A percentile compares a stretch with the other conserved stretches of the same genome.
phyloP scores from a whole-genome alignment of 1,140 invertebrate genomes.

The Saccostrea glomerata region DNA sequence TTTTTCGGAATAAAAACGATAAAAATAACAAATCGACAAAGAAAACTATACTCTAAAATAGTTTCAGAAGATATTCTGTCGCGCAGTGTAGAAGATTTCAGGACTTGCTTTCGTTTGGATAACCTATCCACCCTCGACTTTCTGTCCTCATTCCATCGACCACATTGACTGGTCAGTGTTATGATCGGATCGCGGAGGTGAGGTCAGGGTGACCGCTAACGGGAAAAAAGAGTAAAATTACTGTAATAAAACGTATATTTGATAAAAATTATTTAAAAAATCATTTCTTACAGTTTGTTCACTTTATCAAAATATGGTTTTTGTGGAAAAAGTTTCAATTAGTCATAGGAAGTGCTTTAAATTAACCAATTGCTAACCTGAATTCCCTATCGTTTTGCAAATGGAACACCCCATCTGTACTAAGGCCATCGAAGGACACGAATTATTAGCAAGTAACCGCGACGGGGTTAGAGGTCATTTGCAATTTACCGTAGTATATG shows the following conservation, averaged over 20 bases:
- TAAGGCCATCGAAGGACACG: conserved; percentile 36
- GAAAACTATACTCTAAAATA: no score
- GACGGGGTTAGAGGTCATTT: conserved; percentile 6
- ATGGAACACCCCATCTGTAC: conserved; percentile 5
- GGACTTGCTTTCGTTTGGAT: neutral
- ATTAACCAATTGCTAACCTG: conserved; percentile 18
- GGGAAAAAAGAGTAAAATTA: neutral
- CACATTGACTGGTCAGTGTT: conserved; percentile 7
- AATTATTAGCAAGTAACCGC: conserved; percentile 25
- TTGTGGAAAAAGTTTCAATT: no score
- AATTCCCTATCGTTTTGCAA: neutral
- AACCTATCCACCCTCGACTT: neutral
- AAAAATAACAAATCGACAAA: neutral
- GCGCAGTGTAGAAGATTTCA: neutral
- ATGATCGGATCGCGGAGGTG: conserved; percentile 1
- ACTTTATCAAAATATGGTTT: no score
- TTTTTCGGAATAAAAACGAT: neutral
- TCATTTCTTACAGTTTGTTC: no score
- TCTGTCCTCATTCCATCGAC: conserved; percentile 13
- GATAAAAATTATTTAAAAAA: neutral
- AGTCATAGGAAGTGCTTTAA: neutral
- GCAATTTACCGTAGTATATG: neutral
- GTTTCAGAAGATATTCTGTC: neutral
- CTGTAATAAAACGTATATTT: neutral
- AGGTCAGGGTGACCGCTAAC: neutral